Evolutionary conservation across 1,140 invertebrate species (phyloP).

Genomic region (Drosophila obscura): DNA sequence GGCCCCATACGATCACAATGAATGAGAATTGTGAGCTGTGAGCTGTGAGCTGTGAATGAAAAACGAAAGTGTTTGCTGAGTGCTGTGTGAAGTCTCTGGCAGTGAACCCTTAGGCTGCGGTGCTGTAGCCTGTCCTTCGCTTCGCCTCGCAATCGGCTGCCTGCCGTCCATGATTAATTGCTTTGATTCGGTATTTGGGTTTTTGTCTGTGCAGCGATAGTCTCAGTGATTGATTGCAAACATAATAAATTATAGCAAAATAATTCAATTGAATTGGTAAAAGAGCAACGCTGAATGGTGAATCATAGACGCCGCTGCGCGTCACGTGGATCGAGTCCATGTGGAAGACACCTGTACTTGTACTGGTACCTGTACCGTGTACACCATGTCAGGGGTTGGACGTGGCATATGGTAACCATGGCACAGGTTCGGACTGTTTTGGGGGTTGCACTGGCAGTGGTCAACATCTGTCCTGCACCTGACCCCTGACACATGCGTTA

Average conservation of each 20-base stretch:
- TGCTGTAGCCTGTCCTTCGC: slow-evolving; percentile 26
- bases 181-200: slow-evolving; percentile 16
- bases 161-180: slow-evolving; percentile 44
- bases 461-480: slow-evolving; percentile 57
- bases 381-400: slow-evolving; percentile 19
- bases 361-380: not conserved
- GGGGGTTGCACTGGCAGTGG: slow-evolving; percentile 57
- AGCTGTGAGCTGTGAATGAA: slow-evolving; percentile 35
- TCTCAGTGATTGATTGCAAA: slow-evolving; percentile 38
- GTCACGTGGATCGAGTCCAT: slow-evolving; percentile 8
- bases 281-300: not conserved
- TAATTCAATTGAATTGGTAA: slow-evolving; percentile 6
- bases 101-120: slow-evolving; percentile 27
- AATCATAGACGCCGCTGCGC: slow-evolving; percentile 9
- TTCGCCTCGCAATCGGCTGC: slow-evolving; percentile 44
- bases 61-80: slow-evolving; percentile 44
- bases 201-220: slow-evolving; percentile 19
- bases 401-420: slow-evolving; percentile 48
- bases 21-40: slow-evolving; percentile 2
- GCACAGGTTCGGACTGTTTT: slow-evolving; percentile 30
- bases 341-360: slow-evolving; percentile 12
- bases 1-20: no score
- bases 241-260: slow-evolving; percentile 37
- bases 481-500: slow-evolving; percentile 43
- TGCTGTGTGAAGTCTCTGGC: slow-evolving; percentile 16